These are phyloP conservation scores for Coranthus polyacanthus DNA, from an alignment of 2,797 vertebrate genomes.

Conservation along the genomic window DNA sequence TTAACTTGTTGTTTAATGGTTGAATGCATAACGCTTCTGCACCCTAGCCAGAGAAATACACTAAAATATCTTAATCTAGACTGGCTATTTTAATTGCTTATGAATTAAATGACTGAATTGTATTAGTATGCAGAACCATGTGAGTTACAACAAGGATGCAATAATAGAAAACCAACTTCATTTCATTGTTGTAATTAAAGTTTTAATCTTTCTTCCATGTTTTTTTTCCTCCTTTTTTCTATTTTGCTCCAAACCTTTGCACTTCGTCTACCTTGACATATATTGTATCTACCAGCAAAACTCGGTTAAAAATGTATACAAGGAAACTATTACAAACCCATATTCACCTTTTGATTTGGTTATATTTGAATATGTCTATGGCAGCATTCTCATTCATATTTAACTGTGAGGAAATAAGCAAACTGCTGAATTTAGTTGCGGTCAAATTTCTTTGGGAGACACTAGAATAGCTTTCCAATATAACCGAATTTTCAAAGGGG, in stretches of 20 bases:
- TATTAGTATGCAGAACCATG: constrained; percentile 73
- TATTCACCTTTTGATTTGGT: constrained; percentile 37
- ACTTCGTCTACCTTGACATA: constrained; percentile 7
- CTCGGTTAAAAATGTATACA: constrained; percentile 29
- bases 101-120: constrained; percentile 63
- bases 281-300: constrained; percentile 29
- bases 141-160: constrained; percentile 60
- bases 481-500: constrained; percentile 38
- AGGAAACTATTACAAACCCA: constrained; percentile 44
- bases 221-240: constrained; percentile 31
- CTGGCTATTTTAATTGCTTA: constrained; percentile 58
- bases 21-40: neutral
- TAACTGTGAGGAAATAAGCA: constrained; percentile 19
- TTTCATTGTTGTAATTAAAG: constrained; percentile 77
- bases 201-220: constrained; percentile 59
- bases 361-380: constrained; percentile 21
- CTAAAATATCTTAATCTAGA: constrained; percentile 43
- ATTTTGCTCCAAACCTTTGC: constrained; percentile 19
- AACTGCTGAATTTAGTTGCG: constrained; percentile 37
- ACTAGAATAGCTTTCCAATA: constrained; percentile 34
- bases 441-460: constrained; percentile 43
- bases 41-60: constrained; percentile 31
- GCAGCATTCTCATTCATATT: constrained; percentile 30
- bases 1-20: neutral
- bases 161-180: constrained; percentile 73